These are phyloP conservation scores for Montipora efflorescens DNA, from an alignment of 64 coral and sea anemone genomes.

Conservation along the genomic window DNA sequence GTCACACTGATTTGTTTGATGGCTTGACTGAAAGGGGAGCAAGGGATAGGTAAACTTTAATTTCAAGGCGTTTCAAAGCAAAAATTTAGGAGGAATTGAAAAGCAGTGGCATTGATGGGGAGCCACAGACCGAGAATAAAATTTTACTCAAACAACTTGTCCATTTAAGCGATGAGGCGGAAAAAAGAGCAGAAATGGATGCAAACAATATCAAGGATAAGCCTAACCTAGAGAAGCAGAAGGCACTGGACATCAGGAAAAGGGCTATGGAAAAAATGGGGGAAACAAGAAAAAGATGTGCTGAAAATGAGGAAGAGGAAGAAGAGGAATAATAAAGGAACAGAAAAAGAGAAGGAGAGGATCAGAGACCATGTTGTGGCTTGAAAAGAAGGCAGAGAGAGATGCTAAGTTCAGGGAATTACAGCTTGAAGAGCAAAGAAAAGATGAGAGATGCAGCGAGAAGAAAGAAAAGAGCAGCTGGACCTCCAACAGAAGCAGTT, in stretches of 20 bases:
- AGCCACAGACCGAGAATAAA: slow-evolving; percentile 38
- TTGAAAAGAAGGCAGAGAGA: slow-evolving; percentile 30
- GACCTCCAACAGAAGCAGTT: not conserved
- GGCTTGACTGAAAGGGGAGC: slow-evolving; percentile 30
- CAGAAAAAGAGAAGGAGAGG: not conserved
- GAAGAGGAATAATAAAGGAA: not conserved
- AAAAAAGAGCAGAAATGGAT: slow-evolving; percentile 18
- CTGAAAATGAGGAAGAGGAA: not conserved
- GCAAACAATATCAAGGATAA: not conserved
- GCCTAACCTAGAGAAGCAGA: slow-evolving; percentile 19
- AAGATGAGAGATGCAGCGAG: slow-evolving; percentile 38
- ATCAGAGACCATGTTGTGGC: slow-evolving; percentile 15
- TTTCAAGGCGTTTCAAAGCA: slow-evolving; percentile 63
- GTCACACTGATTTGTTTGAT: slow-evolving; percentile 27
- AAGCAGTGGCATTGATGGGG: slow-evolving; percentile 24
- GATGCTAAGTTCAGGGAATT: slow-evolving; percentile 55
- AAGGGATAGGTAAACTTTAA: slow-evolving; percentile 57
- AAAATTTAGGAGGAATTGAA: slow-evolving; percentile 33
- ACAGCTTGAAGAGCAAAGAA: slow-evolving; percentile 7
- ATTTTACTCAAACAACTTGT: slow-evolving; percentile 48
- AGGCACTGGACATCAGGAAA: slow-evolving; percentile 62
- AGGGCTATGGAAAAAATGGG: slow-evolving; percentile 71
- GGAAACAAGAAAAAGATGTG: slow-evolving; percentile 59
- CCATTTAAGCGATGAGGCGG: slow-evolving; percentile 47
- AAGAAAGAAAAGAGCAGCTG: not conserved